phyloP scores from a whole-genome alignment of 2,888 invertebrate genomes.

The Platycnemis pennipes region DNA sequence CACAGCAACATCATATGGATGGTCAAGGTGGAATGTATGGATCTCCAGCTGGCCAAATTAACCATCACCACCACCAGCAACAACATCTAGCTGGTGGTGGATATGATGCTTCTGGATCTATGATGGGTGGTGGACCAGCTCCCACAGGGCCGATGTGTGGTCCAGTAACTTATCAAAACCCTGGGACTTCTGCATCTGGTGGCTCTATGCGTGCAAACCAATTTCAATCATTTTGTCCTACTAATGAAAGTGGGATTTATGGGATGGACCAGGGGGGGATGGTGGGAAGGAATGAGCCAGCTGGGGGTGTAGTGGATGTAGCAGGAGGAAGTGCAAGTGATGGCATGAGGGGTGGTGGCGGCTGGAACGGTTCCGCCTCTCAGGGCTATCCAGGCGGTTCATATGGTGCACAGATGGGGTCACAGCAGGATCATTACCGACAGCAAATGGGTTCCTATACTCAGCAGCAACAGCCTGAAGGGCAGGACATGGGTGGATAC shows the following conservation, averaged over 20 bases:
- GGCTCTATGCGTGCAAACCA: conserved; percentile 43
- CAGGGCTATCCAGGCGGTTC: conserved; percentile 40
- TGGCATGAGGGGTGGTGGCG: conserved; percentile 56
- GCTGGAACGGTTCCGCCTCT: conserved; percentile 53
- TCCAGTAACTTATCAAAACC: conserved; percentile 54
- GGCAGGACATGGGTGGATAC: conserved; percentile 47
- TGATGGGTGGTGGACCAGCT: conserved; percentile 60
- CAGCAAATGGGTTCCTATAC: conserved; percentile 50
- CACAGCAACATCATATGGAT: conserved; percentile 69
- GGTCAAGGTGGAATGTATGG: conserved; percentile 81
- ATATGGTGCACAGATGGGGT: conserved; percentile 47
- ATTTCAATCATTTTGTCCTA: conserved; percentile 39
- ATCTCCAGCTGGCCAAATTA: conserved; percentile 75
- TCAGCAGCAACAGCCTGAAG: conserved; percentile 51
- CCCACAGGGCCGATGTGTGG: conserved; percentile 47
- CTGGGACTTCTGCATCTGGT: conserved; percentile 52
- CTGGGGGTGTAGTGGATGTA: conserved; percentile 49
- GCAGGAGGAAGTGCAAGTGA: conserved; percentile 49
- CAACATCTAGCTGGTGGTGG: conserved; percentile 70
- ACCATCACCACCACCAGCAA: conserved; percentile 74
- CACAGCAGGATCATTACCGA: conserved; percentile 59
- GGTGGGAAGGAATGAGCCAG: conserved; percentile 40
- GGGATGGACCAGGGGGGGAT: conserved; percentile 51
- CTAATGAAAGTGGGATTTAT: conserved; percentile 54
- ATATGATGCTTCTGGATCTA: conserved; percentile 64